phyloP scores from a whole-genome alignment of 2,113 vertebrate species.

The Halichoerus grypus region DNA sequence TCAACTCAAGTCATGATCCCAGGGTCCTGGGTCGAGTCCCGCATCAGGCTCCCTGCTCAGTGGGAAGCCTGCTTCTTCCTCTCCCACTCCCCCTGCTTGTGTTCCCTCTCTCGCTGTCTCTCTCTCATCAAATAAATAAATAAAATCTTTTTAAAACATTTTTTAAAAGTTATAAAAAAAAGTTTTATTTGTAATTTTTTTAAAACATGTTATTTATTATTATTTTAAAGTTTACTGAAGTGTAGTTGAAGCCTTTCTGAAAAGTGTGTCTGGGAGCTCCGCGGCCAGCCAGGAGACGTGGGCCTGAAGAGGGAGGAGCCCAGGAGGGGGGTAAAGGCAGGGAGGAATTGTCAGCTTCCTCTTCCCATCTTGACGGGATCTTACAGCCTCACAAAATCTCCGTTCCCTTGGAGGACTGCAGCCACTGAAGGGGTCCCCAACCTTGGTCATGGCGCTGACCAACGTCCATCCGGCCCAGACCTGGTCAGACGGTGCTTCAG shows the following conservation, averaged over 20 bases:
- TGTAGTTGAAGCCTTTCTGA: background rate
- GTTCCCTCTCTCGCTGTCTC: too few relatives aligned
- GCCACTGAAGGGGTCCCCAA: background rate
- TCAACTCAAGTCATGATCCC: too few relatives aligned
- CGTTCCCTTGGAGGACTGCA: background rate
- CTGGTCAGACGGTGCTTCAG: background rate
- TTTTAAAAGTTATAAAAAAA: background rate
- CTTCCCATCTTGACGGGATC: background rate
- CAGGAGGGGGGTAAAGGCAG: background rate
- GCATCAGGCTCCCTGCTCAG: too few relatives aligned
- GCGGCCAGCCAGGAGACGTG: background rate
- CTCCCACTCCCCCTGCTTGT: too few relatives aligned
- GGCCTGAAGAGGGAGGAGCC: background rate
- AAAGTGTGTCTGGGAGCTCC: background rate
- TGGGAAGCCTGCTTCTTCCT: too few relatives aligned
- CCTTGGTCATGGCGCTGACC: too few relatives aligned
- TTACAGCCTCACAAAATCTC: background rate
- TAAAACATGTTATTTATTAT: background rate
- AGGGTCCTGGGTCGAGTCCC: too few relatives aligned
- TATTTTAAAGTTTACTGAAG: background rate
- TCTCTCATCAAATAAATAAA: too few relatives aligned
- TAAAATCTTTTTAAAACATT: background rate
- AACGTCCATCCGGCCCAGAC: rapidly evolving
- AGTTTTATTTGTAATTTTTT: background rate
- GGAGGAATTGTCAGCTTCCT: background rate